Evolutionary conservation across 2,113 vertebrate genomes (phyloP).

Genomic region (Channa argus): DNA sequence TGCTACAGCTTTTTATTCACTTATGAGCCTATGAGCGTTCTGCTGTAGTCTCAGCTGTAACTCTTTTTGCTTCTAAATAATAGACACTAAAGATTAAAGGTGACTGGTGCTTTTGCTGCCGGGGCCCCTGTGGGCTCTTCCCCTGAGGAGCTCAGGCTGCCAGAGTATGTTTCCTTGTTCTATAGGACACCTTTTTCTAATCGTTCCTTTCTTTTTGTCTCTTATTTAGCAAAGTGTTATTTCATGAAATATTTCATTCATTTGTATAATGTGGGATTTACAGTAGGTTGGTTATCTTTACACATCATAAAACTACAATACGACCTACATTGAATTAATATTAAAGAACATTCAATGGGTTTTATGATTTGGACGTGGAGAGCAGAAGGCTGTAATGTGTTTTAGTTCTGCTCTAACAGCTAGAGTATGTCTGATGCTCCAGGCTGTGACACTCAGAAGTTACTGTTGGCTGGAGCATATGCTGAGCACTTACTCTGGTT

Average conservation of each 20-base stretch:
- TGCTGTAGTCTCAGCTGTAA: constrained; percentile 16
- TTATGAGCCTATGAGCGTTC: constrained; percentile 12
- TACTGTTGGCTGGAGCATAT: constrained; percentile 64
- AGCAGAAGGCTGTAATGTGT: constrained; percentile 57
- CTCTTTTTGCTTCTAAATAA: constrained; percentile 16
- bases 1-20: background rate
- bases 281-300: background rate
- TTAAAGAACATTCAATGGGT: constrained; percentile 14
- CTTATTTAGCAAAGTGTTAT: background rate
- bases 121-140: constrained; percentile 34
- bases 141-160: constrained; percentile 36
- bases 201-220: background rate
- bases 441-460: constrained; percentile 60
- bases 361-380: constrained; percentile 44
- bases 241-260: background rate
- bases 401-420: constrained; percentile 59
- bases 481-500: constrained; percentile 54
- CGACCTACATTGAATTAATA: constrained; percentile 13
- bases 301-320: constrained; percentile 24
- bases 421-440: constrained; percentile 60
- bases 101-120: constrained; percentile 36
- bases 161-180: constrained; percentile 1
- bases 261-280: background rate
- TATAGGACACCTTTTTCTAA: background rate
- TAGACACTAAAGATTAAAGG: constrained; percentile 53